phyloP scores from a whole-genome alignment of 2,888 invertebrate genomes.

The Pyrochroa serraticornis region DNA sequence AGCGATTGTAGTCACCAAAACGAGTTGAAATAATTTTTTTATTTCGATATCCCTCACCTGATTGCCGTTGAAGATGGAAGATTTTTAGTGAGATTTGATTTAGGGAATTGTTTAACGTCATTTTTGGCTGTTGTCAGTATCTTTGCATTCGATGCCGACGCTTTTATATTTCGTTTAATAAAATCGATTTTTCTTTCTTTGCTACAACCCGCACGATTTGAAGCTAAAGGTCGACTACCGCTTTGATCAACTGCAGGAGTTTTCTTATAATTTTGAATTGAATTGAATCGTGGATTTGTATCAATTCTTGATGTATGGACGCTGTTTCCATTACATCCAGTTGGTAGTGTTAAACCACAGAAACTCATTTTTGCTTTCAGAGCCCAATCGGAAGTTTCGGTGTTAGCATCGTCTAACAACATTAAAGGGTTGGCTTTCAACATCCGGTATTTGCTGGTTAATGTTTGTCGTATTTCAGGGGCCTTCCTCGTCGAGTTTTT shows the following conservation, averaged over 20 bases:
- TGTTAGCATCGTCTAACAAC: conserved; percentile 32
- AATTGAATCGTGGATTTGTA: background rate
- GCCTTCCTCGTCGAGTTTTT: conserved; percentile 20
- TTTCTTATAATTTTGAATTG: background rate
- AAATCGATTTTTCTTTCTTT: background rate
- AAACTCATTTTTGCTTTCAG: conserved; percentile 1
- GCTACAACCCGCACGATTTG: background rate
- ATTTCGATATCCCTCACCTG: background rate
- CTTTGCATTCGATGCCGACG: background rate
- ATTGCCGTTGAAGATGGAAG: background rate
- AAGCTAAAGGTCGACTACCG: background rate
- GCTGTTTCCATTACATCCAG: conserved; percentile 4
- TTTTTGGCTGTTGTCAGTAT: no score
- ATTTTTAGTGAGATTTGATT: no score
- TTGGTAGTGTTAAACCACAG: conserved; percentile 7
- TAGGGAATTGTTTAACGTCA: background rate
- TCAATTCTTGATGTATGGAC: background rate
- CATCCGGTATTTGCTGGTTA: conserved; percentile 45
- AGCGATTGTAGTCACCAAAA: no score
- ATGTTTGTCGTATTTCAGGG: conserved; percentile 46
- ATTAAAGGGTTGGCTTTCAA: conserved; percentile 44
- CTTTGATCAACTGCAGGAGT: background rate
- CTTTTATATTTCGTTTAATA: conserved; percentile 2
- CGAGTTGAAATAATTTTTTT: no score
- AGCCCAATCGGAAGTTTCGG: conserved; percentile 21